phyloP scores from a whole-genome alignment of 2,113 vertebrate genomes.

The Odontophorus gujanensis region DNA sequence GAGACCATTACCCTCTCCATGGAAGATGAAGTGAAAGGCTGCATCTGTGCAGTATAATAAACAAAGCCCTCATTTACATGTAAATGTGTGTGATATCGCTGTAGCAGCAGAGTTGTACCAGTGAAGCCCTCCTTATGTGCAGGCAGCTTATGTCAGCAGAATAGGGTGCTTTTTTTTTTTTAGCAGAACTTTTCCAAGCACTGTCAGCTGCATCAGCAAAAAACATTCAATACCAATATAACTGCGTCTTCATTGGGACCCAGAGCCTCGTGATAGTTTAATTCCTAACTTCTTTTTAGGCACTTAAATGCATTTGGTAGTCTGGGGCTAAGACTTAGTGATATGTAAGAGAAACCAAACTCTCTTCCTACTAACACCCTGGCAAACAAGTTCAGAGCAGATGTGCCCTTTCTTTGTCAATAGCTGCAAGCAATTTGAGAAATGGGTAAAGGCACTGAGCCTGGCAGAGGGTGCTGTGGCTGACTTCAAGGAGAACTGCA shows the following conservation, averaged over 20 bases:
- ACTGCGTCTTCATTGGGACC: constrained; percentile 2
- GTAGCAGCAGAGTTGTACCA: constrained; percentile 54
- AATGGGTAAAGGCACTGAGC: neutral
- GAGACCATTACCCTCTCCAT: neutral
- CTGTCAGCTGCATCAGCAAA: constrained; percentile 45
- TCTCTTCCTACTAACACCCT: neutral
- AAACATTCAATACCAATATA: constrained; percentile 38
- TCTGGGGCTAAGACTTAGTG: neutral
- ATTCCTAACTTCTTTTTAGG: neutral
- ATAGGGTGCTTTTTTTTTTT: constrained; percentile 37
- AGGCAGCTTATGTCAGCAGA: constrained; percentile 65
- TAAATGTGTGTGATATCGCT: constrained; percentile 54
- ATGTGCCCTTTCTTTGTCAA: neutral
- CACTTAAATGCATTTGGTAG: neutral
- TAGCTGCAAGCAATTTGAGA: neutral
- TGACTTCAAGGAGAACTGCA: neutral
- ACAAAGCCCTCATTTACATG: constrained; percentile 68
- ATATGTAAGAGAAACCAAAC: neutral
- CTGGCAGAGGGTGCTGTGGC: neutral
- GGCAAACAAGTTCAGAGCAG: neutral
- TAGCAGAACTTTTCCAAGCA: constrained; percentile 57
- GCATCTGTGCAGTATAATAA: constrained; percentile 51
- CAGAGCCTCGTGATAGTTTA: neutral
- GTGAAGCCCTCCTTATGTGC: constrained; percentile 39
- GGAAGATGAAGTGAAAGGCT: constrained; percentile 45